Percentiles rank a stretch among this genome's conserved stretches.
Evolutionary conservation across 92 coral and sea anemone genomes (phyloP).

Genomic region (Phymanthus crucifer): DNA sequence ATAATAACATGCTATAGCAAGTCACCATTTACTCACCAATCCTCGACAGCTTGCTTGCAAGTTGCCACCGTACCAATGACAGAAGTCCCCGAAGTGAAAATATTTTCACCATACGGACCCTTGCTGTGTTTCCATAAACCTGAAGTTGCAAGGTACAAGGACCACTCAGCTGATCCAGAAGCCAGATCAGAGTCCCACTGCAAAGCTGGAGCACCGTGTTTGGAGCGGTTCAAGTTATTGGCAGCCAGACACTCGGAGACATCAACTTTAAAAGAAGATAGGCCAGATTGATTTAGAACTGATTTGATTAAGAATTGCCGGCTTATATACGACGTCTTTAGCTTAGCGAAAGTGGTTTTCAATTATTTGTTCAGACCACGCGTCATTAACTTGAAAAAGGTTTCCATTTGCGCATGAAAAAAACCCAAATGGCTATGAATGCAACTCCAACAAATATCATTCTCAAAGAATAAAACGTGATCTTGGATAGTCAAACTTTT

Average conservation of each 20-base stretch:
- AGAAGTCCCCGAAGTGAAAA: background rate
- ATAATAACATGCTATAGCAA: no score
- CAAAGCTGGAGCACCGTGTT: slow-evolving; percentile 43
- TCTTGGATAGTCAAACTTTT: no score
- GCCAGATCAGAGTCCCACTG: slow-evolving; percentile 44
- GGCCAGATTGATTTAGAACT: background rate
- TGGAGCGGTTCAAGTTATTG: slow-evolving; percentile 34
- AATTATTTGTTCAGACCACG: no score
- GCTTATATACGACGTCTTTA: no score
- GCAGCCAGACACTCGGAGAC: slow-evolving; percentile 30
- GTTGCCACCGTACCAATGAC: background rate
- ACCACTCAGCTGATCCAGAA: slow-evolving; percentile 33
- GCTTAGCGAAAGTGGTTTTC: no score
- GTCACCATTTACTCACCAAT: slow-evolving; percentile 15
- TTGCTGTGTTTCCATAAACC: background rate
- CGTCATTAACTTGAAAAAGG: no score
- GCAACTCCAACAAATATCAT: no score
- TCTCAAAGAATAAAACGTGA: no score
- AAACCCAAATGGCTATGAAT: no score
- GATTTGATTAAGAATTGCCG: no score
- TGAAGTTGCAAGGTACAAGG: slow-evolving; percentile 28
- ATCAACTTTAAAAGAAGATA: slow-evolving; percentile 20
- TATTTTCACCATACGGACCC: slow-evolving; percentile 24
- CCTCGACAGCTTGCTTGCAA: background rate
- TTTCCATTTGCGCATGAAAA: no score